These are phyloP conservation scores for Harpalus rubripes DNA, from an alignment of 2,888 invertebrate genomes.

Conservation along the genomic window DNA sequence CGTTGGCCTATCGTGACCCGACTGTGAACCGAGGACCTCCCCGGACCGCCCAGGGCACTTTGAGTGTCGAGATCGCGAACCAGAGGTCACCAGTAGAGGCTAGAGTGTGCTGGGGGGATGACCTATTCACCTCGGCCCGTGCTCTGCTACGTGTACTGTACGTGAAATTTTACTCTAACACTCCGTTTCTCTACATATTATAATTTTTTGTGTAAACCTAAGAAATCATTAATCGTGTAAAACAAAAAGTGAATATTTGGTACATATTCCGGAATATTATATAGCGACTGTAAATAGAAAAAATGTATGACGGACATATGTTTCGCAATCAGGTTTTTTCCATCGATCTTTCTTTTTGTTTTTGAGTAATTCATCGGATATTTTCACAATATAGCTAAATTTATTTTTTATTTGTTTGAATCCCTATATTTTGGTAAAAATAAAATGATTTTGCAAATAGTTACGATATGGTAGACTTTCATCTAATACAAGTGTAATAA, in stretches of 20 bases:
- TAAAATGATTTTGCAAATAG: constrained; percentile 1
- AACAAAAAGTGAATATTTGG: constrained; percentile 53
- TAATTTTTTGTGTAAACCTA: constrained; percentile 62
- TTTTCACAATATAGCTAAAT: background rate
- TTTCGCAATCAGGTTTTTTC: constrained; percentile 58
- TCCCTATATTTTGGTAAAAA: background rate
- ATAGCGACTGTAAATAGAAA: constrained; percentile 18
- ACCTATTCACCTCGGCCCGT: constrained; percentile 77
- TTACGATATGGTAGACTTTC: background rate
- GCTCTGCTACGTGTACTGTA: constrained; percentile 73
- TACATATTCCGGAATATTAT: constrained; percentile 23
- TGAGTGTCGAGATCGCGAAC: constrained; percentile 77
- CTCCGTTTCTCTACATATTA: constrained; percentile 59
- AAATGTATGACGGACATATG: constrained; percentile 61
- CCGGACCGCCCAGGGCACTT: constrained; percentile 78
- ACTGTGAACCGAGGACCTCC: constrained; percentile 78
- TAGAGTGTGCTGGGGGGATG: constrained; percentile 78
- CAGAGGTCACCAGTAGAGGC: constrained; percentile 79
- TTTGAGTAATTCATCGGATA: background rate
- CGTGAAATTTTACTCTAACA: constrained; percentile 60
- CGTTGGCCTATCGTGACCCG: constrained; percentile 78
- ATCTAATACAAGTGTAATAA: background rate
- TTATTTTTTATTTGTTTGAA: background rate
- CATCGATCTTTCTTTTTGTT: constrained; percentile 19
- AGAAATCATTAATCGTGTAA: constrained; percentile 44